Conservation (phyloP, 2,113 vertebrate genomes). For the Ranitomeya imitator region DNA sequence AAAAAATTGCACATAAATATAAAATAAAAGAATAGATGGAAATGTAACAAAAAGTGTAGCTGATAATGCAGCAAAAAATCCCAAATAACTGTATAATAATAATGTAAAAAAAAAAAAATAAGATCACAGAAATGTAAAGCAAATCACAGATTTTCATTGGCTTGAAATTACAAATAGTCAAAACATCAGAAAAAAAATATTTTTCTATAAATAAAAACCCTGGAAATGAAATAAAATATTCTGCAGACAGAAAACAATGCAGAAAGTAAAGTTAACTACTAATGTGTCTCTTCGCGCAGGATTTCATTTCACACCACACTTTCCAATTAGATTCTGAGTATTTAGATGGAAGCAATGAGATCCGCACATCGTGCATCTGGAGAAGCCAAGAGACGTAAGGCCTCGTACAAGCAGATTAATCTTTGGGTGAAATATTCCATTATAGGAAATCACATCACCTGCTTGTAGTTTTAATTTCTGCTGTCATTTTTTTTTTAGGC, state of each 20-base stretch:
- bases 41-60: too few species aligned
- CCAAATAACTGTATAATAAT: too few species aligned
- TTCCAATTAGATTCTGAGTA: neutral
- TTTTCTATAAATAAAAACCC: neutral
- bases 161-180: too few species aligned
- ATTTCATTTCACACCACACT: neutral
- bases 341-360: conserved; percentile 5
- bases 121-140: too few species aligned
- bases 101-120: too few species aligned
- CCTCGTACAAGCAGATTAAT: conserved; percentile 23
- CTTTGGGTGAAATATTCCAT: conserved; percentile 52
- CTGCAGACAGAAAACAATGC: neutral
- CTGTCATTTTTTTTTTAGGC: conserved; percentile 48
- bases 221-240: neutral
- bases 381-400: neutral
- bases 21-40: too few species aligned
- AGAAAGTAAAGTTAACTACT: neutral
- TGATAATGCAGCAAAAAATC: too few species aligned
- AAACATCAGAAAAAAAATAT: neutral
- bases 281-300: neutral
- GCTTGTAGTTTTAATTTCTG: conserved; percentile 51
- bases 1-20: too few species aligned
- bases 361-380: conserved; percentile 22
- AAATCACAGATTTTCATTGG: too few species aligned
- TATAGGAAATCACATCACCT: conserved; percentile 37